A percentile compares a stretch with the other conserved stretches of the same genome.
Conservation (phyloP, 1,140 invertebrate species). For the Leguminivora glycinivorella region DNA sequence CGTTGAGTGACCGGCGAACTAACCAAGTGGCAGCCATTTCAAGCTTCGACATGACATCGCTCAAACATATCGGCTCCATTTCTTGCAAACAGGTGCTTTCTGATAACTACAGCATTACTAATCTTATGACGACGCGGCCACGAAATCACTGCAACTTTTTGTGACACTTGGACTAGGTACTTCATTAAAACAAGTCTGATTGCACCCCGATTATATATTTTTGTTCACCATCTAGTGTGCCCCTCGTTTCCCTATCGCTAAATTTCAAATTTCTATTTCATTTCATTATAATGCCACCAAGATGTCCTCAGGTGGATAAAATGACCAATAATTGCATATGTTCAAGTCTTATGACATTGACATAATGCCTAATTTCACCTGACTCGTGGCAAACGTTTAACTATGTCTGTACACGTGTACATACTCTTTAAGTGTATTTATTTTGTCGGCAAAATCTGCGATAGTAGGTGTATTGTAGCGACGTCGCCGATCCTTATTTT, state of each 20-base stretch:
- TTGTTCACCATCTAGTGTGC: constrained; percentile 2
- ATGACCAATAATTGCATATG: background rate
- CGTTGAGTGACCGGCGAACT: constrained; percentile 42
- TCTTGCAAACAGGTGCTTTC: background rate
- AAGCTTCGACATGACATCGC: constrained; percentile 13
- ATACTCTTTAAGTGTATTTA: constrained; percentile 2
- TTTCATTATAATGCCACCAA: constrained; percentile 7
- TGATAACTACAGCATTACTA: background rate
- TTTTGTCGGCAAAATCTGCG: background rate
- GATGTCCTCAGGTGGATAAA: background rate
- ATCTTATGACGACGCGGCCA: background rate
- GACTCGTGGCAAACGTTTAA: background rate
- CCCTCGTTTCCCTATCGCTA: background rate
- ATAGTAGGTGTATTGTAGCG: background rate
- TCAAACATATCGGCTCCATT: constrained; percentile 14
- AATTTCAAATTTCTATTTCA: background rate
- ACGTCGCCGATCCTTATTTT: constrained; percentile 39
- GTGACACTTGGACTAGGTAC: background rate
- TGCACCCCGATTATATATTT: background rate
- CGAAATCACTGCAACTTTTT: background rate
- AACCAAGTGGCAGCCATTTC: constrained; percentile 19
- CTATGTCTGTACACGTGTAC: background rate
- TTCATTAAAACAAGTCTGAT: constrained; percentile 1
- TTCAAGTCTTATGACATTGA: background rate
- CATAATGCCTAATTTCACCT: background rate